A percentile compares a stretch with the other conserved stretches of the same genome.
Evolutionary conservation across 2,888 invertebrate genomes (phyloP).

Genomic region (Parascotia fuliginaria): DNA sequence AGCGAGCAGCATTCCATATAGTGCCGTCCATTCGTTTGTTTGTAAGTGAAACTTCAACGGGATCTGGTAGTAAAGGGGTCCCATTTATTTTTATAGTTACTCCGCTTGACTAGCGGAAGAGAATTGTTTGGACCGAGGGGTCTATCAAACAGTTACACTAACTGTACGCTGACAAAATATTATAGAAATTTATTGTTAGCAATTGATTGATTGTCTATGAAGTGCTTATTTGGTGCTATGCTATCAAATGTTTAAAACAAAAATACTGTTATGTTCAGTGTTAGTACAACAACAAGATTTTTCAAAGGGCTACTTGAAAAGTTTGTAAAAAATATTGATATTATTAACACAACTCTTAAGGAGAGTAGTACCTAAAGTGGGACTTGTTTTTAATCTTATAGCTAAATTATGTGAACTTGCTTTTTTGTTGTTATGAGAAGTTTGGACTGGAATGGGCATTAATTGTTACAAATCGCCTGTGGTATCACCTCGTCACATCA

Average conservation of each 20-base stretch:
- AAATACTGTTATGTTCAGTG: too few relatives aligned
- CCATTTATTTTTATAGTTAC: slow-evolving; percentile 23
- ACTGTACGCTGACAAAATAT: slow-evolving; percentile 75
- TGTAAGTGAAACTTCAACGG: slow-evolving; percentile 14
- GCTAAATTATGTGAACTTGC: too few relatives aligned
- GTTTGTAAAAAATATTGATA: too few relatives aligned
- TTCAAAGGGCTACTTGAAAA: too few relatives aligned
- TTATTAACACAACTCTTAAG: too few relatives aligned
- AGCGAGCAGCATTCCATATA: neutral
- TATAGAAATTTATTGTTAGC: slow-evolving; percentile 49
- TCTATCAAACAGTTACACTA: slow-evolving; percentile 62
- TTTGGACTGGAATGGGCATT: too few relatives aligned
- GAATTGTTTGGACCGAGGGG: slow-evolving; percentile 53
- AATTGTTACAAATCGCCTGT: too few relatives aligned
- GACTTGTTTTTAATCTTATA: too few relatives aligned
- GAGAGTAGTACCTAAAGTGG: too few relatives aligned
- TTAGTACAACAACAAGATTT: too few relatives aligned
- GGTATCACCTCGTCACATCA: too few relatives aligned
- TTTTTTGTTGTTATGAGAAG: too few relatives aligned
- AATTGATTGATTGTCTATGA: slow-evolving; percentile 38
- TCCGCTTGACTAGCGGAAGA: slow-evolving; percentile 37
- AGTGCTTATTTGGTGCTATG: neutral
- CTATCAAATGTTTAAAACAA: neutral
- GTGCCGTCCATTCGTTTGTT: neutral
- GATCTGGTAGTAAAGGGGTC: slow-evolving; percentile 24